Conservation (phyloP, 2,113 vertebrate species). For the Cynopterus brachyotis region DNA sequence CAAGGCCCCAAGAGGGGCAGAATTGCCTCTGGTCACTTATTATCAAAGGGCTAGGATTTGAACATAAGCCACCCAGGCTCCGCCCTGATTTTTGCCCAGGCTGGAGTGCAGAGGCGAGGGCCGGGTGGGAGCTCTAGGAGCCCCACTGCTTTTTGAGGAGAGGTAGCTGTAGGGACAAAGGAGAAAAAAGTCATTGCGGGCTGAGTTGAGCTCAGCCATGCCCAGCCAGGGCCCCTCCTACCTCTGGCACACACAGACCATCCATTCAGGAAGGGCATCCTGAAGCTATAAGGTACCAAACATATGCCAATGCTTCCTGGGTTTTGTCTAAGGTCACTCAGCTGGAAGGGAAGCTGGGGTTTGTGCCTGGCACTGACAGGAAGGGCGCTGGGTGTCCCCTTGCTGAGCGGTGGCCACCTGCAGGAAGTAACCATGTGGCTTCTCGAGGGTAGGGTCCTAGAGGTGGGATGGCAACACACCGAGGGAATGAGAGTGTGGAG, state of each 20-base stretch:
- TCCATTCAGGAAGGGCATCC: not conserved
- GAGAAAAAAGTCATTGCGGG: not conserved
- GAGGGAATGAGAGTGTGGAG: not conserved
- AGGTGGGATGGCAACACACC: not conserved
- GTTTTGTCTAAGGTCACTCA: not conserved
- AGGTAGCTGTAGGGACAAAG: not conserved
- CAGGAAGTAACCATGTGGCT: not conserved
- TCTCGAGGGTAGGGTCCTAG: not conserved
- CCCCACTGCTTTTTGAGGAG: not conserved
- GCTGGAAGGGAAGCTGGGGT: not conserved
- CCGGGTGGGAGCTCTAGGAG: not conserved
- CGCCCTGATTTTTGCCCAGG: not conserved
- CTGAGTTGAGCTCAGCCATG: not conserved
- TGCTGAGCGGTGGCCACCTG: not conserved
- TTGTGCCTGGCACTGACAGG: not conserved
- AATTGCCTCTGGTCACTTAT: not conserved
- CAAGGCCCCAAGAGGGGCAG: not conserved
- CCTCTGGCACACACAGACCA: not conserved
- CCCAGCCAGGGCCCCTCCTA: not conserved
- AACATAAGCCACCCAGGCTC: not conserved
- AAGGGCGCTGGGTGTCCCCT: not conserved
- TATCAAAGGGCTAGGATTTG: not conserved
- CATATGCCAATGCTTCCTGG: not conserved
- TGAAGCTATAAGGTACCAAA: not conserved
- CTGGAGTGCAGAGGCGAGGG: not conserved